phyloP scores from a whole-genome alignment of 2,797 vertebrate genomes.

The Clarias fuscus region DNA sequence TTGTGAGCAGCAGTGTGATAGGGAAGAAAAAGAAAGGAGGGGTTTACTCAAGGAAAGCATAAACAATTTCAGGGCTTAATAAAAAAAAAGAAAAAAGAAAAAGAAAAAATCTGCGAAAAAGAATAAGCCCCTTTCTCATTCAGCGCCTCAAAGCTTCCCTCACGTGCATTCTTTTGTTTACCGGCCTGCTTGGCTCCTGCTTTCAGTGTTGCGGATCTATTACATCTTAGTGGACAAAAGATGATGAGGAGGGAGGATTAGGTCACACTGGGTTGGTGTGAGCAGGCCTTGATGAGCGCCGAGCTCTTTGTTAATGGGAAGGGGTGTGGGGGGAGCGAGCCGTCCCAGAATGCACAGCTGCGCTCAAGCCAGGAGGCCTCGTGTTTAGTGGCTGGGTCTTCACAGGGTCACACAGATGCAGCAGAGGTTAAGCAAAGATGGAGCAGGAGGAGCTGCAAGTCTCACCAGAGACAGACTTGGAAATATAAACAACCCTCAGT shows the following conservation, averaged over 20 bases:
- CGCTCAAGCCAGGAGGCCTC: slow-evolving; percentile 65
- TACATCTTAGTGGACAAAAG: slow-evolving; percentile 62
- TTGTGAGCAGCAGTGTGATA: slow-evolving; percentile 38
- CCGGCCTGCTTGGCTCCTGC: slow-evolving; percentile 53
- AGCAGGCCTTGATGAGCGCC: slow-evolving; percentile 51
- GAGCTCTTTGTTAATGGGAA: slow-evolving; percentile 61
- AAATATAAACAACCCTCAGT: slow-evolving; percentile 27
- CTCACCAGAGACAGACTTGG: slow-evolving; percentile 13
- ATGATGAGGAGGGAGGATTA: slow-evolving; percentile 61
- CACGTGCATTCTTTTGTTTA: slow-evolving; percentile 51
- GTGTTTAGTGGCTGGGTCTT: slow-evolving; percentile 69
- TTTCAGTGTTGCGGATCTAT: slow-evolving; percentile 59
- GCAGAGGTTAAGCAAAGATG: slow-evolving; percentile 62
- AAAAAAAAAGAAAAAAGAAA: slow-evolving; percentile 60
- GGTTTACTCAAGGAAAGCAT: slow-evolving; percentile 66
- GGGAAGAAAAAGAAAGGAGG: slow-evolving; percentile 62
- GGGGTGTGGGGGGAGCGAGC: slow-evolving; percentile 69
- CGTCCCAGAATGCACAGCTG: slow-evolving; percentile 73
- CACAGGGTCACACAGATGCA: slow-evolving; percentile 69
- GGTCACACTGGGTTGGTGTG: slow-evolving; percentile 50
- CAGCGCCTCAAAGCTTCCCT: slow-evolving; percentile 52
- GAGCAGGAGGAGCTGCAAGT: slow-evolving; percentile 32
- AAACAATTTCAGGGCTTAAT: slow-evolving; percentile 73
- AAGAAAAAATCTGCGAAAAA: slow-evolving; percentile 37
- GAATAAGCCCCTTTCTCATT: slow-evolving; percentile 59